Conservation (phyloP, 2,888 invertebrate genomes). For the Iphiclides podalirius region DNA sequence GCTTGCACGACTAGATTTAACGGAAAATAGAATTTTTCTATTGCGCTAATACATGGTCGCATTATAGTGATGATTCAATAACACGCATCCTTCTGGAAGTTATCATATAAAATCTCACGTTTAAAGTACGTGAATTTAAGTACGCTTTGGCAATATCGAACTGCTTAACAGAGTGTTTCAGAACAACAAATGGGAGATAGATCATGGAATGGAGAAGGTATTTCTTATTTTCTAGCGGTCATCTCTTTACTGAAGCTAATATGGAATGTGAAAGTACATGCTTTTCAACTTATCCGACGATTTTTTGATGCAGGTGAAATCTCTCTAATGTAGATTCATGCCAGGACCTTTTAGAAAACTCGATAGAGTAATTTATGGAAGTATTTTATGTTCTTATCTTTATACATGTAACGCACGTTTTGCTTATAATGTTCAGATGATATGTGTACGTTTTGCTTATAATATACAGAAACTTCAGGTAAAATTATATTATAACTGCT, state of each 20-base stretch:
- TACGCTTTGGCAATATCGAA: no score
- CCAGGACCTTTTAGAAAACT: background rate
- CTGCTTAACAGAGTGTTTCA: background rate
- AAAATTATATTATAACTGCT: no score
- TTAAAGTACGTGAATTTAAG: no score
- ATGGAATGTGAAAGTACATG: slow-evolving; percentile 60
- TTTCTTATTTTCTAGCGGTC: slow-evolving; percentile 49
- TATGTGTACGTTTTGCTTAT: no score
- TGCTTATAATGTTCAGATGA: no score
- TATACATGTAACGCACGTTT: no score
- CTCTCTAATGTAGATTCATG: slow-evolving; percentile 49
- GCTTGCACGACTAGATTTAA: slow-evolving; percentile 56
- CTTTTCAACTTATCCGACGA: slow-evolving; percentile 68
- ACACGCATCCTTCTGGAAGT: slow-evolving; percentile 26
- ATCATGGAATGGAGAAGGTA: slow-evolving; percentile 48
- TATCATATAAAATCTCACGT: background rate
- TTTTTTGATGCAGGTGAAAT: slow-evolving; percentile 50
- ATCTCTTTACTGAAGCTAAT: slow-evolving; percentile 51
- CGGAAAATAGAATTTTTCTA: slow-evolving; percentile 59
- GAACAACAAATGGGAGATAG: background rate
- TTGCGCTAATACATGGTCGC: slow-evolving; percentile 55
- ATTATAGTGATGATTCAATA: slow-evolving; percentile 49
- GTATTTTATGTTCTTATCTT: no score
- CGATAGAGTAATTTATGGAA: background rate
- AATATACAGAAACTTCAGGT: no score